A percentile compares a stretch with the other conserved stretches of the same genome.
Conservation (phyloP, 2,113 vertebrate species). For the Festucalex cinctus region DNA sequence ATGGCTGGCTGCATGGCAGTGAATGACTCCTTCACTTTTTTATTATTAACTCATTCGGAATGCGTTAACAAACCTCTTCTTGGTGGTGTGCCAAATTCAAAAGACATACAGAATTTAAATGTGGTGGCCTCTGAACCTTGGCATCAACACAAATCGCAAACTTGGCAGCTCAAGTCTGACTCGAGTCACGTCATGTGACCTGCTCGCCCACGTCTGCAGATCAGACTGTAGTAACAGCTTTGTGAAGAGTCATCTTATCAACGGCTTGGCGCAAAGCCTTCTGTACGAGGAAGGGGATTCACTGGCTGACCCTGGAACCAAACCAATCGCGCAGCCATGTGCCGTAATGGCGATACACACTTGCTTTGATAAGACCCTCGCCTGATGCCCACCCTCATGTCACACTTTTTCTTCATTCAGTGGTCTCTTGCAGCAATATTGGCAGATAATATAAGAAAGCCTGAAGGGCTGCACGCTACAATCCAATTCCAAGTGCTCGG, state of each 20-base stretch:
- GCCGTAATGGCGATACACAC: constrained; percentile 40
- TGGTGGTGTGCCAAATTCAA: too few species aligned
- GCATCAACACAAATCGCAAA: constrained; percentile 14
- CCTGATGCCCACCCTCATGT: constrained; percentile 28
- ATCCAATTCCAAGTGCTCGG: constrained; percentile 51
- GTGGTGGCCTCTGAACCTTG: too few species aligned
- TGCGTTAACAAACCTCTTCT: too few species aligned
- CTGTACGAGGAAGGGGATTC: constrained; percentile 26
- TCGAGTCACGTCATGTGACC: constrained; percentile 41
- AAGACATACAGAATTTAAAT: too few species aligned
- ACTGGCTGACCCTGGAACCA: constrained; percentile 43
- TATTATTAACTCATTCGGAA: too few species aligned
- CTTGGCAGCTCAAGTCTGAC: constrained; percentile 9
- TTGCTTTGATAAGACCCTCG: constrained; percentile 53
- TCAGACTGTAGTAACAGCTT: constrained; percentile 3
- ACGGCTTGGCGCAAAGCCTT: constrained; percentile 19
- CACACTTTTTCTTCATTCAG: constrained; percentile 19
- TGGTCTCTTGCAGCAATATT: constrained; percentile 50
- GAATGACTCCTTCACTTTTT: too few species aligned
- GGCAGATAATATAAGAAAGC: constrained; percentile 59
- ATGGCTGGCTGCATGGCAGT: too few species aligned
- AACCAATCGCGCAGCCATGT: constrained; percentile 51
- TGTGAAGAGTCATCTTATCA: constrained; percentile 33
- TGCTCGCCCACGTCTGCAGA: neutral
- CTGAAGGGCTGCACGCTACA: constrained; percentile 41